Base-by-base conservation (phyloP, 2,797 vertebrate species). In the Neosilurus mollespiculum region DNA sequence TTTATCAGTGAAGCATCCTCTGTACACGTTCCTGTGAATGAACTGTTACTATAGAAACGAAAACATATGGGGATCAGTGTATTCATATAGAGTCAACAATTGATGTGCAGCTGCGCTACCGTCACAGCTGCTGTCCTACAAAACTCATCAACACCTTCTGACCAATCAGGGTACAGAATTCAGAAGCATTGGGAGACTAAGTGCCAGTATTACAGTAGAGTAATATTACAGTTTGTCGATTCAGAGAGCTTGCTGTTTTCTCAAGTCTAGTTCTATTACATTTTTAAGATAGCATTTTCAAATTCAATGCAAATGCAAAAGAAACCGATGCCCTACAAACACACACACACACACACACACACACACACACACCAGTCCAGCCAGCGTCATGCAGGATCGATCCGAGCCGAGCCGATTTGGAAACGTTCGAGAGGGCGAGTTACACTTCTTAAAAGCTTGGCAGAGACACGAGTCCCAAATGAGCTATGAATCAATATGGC, bases 401-500 rank as follows among this genome's bases (percentile, higher is more conserved):
- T 87, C 58, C 2, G 16, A 76, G 53, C 18, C 72, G 30, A 78
- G 77, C 58, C 72, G 66, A 73, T 85, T 56, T 82, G 75, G 78
- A 81, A 82, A 80, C 51, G 67, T 69, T 80, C 65, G 64, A 80
- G 80, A 73, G 43, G 69, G 24, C 51, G 34, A 77, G 81, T 77
- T 78, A 69, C 77, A 64, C 56, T 81, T 66, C 77, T 85, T 83
- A 81, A 87, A 81, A 85, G 66, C 83, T 85, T 81, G 83, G 9
- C 84, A 81, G 61, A 67, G 79, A 79, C 72, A 14, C 24, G n/a
- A 61, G 58, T 75, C 78, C 78, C 76, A 78, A 79, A 83, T 53
- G 72, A 85, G 81, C 72, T n/a, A 59, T 83, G 79, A 87, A 83
- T 87, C 86, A 72, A 87, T 87, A 81, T 15, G 2, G 56, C 43